Percentiles rank a stretch among this genome's conserved stretches.
Conservation (phyloP, 2,888 invertebrate genomes). For the Peribatodes rhomboidaria region DNA sequence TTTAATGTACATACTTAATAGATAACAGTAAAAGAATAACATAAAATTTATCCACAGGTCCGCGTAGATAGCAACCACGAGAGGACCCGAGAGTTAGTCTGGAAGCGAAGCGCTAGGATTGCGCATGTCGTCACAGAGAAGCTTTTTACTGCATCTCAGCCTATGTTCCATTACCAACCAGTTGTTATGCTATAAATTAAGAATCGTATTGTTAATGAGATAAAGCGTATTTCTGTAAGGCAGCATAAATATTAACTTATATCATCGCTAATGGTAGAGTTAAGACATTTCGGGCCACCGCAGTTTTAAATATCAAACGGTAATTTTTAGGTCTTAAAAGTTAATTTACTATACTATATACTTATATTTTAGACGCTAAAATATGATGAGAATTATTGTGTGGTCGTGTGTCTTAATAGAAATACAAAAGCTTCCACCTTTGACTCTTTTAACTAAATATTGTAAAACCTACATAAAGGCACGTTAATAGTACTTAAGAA, state of each 20-base stretch:
- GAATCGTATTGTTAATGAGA: not conserved
- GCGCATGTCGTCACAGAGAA: conserved; percentile 94
- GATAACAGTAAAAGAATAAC: not conserved
- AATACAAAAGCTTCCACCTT: not conserved
- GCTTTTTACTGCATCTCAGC: conserved; percentile 85
- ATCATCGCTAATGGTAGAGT: not conserved
- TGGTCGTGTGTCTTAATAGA: not conserved
- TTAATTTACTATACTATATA: not conserved
- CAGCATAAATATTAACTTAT: conserved; percentile 2
- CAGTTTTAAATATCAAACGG: not conserved
- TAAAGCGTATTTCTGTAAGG: not conserved
- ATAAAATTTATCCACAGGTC: conserved; percentile 84
- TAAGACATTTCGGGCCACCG: not conserved
- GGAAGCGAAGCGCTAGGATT: conserved; percentile 94
- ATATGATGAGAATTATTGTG: not conserved
- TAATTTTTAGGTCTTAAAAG: conserved; percentile 1
- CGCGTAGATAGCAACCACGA: conserved; percentile 95
- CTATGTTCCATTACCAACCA: conserved; percentile 74
- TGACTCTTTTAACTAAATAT: not conserved
- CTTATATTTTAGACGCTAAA: not conserved
- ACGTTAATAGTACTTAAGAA: too few species aligned
- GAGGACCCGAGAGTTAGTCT: conserved; percentile 93
- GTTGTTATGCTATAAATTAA: conserved; percentile 60
- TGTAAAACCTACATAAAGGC: not conserved
- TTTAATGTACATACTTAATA: too few species aligned